Conservation (phyloP, 2,888 invertebrate genomes). For the Dryobotodes eremita region DNA sequence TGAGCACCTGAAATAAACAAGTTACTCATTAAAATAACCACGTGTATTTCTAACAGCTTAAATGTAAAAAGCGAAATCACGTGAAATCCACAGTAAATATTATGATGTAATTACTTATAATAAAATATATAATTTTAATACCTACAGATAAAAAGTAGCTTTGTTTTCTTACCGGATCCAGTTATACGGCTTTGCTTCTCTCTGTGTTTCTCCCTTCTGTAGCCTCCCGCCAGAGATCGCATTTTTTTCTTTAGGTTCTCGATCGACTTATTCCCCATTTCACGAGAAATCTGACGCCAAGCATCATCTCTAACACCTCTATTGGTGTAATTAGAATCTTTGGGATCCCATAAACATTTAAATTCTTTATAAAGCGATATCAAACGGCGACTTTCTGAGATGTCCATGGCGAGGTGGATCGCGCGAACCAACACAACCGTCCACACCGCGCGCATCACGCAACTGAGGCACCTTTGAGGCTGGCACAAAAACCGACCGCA, state of each 20-base stretch:
- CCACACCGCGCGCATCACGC: too few relatives aligned
- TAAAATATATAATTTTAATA: too few relatives aligned
- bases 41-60: constrained; percentile 20
- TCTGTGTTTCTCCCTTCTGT: constrained; percentile 63
- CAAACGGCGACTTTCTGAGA: constrained; percentile 55
- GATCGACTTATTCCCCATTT: constrained; percentile 38
- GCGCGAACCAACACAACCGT: too few relatives aligned
- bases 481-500: too few relatives aligned
- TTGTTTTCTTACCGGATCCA: constrained; percentile 60
- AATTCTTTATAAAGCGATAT: constrained; percentile 55
- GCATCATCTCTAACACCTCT: constrained; percentile 68
- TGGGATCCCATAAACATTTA: constrained; percentile 68
- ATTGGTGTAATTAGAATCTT: constrained; percentile 64
- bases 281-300: constrained; percentile 48
- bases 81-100: too few relatives aligned
- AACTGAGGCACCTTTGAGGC: too few relatives aligned
- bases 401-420: constrained; percentile 25
- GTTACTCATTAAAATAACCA: constrained; percentile 25
- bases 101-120: too few relatives aligned
- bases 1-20: too few relatives aligned
- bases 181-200: constrained; percentile 62
- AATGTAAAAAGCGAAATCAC: too few relatives aligned
- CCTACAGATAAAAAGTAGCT: constrained; percentile 10
- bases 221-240: constrained; percentile 62
- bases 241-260: constrained; percentile 61